Percentiles rank a stretch among this genome's conserved stretches.
Conservation (phyloP, 2,797 vertebrate genomes). For the Diplodus puntazzo region DNA sequence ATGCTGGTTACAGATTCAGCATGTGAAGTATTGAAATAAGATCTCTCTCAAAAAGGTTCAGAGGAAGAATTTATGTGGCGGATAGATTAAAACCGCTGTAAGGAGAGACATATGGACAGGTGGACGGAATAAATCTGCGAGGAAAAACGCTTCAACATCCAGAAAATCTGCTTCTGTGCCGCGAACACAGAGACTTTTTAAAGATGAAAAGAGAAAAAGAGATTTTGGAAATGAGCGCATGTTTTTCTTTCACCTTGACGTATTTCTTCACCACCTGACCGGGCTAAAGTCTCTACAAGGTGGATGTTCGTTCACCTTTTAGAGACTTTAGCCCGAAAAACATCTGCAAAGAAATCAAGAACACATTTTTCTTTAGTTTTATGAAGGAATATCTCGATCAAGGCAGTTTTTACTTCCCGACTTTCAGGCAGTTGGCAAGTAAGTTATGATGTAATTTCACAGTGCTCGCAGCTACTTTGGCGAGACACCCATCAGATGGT, state of each 20-base stretch:
- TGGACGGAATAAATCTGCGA: conserved; percentile 65
- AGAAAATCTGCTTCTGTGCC: conserved; percentile 35
- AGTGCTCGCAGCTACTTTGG: conserved; percentile 13
- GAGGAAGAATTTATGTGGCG: conserved; percentile 57
- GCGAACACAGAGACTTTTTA: neutral
- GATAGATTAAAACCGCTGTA: conserved; percentile 64
- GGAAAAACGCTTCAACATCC: conserved; percentile 24
- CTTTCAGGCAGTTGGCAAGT: conserved; percentile 20
- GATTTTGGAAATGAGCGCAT: neutral
- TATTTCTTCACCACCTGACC: too few relatives aligned
- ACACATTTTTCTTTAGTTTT: too few relatives aligned
- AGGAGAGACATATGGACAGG: conserved; percentile 71
- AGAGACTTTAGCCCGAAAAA: neutral
- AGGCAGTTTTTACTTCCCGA: conserved; percentile 22
- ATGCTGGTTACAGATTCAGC: conserved; percentile 55
- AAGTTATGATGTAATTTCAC: conserved; percentile 23
- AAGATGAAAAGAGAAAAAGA: neutral
- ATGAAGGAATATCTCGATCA: neutral
- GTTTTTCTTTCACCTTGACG: too few relatives aligned
- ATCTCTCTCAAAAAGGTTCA: conserved; percentile 40
- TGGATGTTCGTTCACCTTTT: neutral
- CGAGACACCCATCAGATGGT: conserved; percentile 1
- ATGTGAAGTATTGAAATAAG: conserved; percentile 57
- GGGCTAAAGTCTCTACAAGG: too few relatives aligned
- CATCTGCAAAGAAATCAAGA: neutral